A percentile compares a stretch with the other conserved stretches of the same genome.
Conservation (phyloP, 2,888 invertebrate species). For the Cryptocephalus moraei region DNA sequence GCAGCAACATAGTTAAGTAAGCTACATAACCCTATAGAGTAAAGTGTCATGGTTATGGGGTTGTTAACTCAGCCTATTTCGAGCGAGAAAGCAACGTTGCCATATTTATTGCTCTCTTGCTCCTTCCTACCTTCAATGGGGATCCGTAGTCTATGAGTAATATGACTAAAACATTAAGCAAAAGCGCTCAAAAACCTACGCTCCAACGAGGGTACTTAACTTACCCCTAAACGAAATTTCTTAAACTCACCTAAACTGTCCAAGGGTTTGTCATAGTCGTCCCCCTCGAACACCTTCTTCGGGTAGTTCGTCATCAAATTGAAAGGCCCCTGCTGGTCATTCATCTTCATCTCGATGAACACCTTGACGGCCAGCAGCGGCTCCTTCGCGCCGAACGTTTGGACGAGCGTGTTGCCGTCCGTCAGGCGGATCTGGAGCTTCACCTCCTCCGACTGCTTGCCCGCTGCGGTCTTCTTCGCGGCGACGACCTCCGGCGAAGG, state of each 20-base stretch:
- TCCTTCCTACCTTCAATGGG: too few relatives aligned
- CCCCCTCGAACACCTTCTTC: constrained; percentile 70
- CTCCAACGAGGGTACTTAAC: too few relatives aligned
- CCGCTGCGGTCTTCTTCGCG: not conserved
- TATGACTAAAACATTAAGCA: too few relatives aligned
- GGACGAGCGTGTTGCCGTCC: constrained; percentile 61
- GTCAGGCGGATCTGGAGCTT: constrained; percentile 68
- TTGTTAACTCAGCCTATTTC: too few relatives aligned
- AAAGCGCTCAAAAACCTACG: too few relatives aligned
- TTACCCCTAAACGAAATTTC: too few relatives aligned
- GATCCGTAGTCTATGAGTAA: too few relatives aligned
- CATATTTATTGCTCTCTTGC: too few relatives aligned
- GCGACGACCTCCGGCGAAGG: constrained; percentile 16
- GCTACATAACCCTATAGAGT: too few relatives aligned
- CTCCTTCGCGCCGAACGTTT: constrained; percentile 77
- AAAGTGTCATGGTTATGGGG: too few relatives aligned
- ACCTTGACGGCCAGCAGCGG: constrained; percentile 83
- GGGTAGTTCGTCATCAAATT: constrained; percentile 89
- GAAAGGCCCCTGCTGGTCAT: constrained; percentile 55
- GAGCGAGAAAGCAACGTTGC: too few relatives aligned
- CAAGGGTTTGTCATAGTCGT: constrained; percentile 83
- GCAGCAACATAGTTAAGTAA: too few relatives aligned
- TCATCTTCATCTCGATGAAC: constrained; percentile 76
- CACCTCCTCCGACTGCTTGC: constrained; percentile 41
- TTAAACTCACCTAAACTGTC: constrained; percentile 59